Evolutionary conservation across 1,140 invertebrate genomes (phyloP), one percentile per base, ranked within the genome.

Genomic region (Nylanderia fulva): DNA sequence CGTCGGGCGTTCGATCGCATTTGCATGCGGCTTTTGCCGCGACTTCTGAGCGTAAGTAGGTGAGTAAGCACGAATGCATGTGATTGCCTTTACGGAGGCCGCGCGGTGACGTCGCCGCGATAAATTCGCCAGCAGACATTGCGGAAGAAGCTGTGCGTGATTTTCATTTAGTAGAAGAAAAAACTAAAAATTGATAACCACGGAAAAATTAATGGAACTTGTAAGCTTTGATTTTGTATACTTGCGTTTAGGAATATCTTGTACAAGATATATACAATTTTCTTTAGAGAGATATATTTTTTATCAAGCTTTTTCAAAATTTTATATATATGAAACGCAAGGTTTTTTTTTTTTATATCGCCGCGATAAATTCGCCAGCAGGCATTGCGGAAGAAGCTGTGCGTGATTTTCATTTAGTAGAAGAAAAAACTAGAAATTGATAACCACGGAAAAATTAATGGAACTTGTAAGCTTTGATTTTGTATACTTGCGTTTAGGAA

Each of bases 1-100:
- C 86, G 87, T 48, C 86, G 71, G 84, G 80, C 82, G 87, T 88
- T 80, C 64, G 74, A 87, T 91, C 71, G 74, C 87, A 92, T 92
- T 91, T 91, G 89, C 91, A 92, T 91, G 85, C 45, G 76, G 85
- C 71, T 88, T 91, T 92, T 86, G 15, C 84, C 58, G 77, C 74
- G 86, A 87, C 90, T 91, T 91, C 86, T 85, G 86, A 85, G 84
- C 82, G 85, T 24, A 84, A 68, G 45, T 69, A 64, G 80, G 80
- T 76, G 80, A 84, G 71, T 84, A 82, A 82, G 77, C 77, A 82
- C 66, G 77, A 82, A 82, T 82, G 27, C 66, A 58, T 58, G n/a
- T 72, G 54, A 72, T 82, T 82, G 66, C 77, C 77, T 72, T 82
- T 82, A 52, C 77, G 66, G 64, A 80, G 77, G 64, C 64, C 77